Percentiles rank a stretch among this genome's conserved stretches.
Conservation (phyloP, 2,888 invertebrate species). For the Lasiommata megera region DNA sequence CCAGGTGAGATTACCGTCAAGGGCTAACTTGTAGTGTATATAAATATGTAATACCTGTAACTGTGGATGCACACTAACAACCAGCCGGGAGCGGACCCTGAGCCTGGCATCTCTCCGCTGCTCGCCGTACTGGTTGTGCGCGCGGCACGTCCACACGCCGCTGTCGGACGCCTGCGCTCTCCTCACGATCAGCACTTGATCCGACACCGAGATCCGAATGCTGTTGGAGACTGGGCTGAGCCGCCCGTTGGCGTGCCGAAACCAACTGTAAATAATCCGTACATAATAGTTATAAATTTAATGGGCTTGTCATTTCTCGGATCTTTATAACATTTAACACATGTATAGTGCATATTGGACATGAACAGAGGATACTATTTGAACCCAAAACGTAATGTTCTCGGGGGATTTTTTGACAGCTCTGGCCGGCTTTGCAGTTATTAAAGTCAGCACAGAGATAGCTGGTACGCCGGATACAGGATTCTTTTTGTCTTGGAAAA, state of each 20-base stretch:
- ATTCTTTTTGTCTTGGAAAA: too few relatives aligned
- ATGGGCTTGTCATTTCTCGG: too few relatives aligned
- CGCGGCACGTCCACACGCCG: slow-evolving; percentile 87
- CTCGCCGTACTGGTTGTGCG: slow-evolving; percentile 87
- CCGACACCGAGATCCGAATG: slow-evolving; percentile 82
- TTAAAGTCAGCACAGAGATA: too few relatives aligned
- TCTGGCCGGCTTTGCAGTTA: too few relatives aligned
- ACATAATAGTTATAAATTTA: neutral
- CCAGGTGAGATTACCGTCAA: too few relatives aligned
- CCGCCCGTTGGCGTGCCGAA: slow-evolving; percentile 81
- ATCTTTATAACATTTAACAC: too few relatives aligned
- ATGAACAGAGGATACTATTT: too few relatives aligned
- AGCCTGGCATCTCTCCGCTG: slow-evolving; percentile 84
- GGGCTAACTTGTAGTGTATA: too few relatives aligned
- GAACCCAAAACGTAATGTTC: too few relatives aligned
- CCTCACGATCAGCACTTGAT: slow-evolving; percentile 85
- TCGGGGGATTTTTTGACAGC: too few relatives aligned
- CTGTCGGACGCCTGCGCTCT: slow-evolving; percentile 84
- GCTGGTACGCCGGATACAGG: too few relatives aligned
- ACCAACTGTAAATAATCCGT: slow-evolving; percentile 74
- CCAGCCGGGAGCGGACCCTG: slow-evolving; percentile 83
- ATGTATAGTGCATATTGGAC: too few relatives aligned
- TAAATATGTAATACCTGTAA: slow-evolving; percentile 66
- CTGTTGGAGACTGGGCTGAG: slow-evolving; percentile 83
- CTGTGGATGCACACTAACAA: slow-evolving; percentile 83